Base-by-base conservation (phyloP, 2,797 vertebrate genomes). In the Sebastes elongatus region DNA sequence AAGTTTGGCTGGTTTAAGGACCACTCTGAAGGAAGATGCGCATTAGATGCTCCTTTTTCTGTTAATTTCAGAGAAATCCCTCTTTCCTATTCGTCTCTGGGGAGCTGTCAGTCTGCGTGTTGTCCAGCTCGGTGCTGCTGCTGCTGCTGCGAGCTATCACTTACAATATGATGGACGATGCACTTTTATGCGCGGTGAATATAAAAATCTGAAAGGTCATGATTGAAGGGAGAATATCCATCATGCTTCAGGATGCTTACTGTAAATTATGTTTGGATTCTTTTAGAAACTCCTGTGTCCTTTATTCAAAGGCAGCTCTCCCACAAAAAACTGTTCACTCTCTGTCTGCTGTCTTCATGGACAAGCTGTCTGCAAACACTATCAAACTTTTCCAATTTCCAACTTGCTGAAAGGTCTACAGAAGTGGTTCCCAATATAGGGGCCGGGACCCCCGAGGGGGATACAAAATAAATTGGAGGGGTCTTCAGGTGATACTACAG, bases 151-250 rank as follows among this genome's bases (percentile, higher is more conserved):
- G 5, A 66, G 59, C 80, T 52, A 30, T 30, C 85, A 78, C 69
- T 75, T 71, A 14, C 88, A 88, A 85, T 80, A 86, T 84, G 78
- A 81, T 33, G 94, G 86, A 16, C 30, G 25, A 61, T 71, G 13
- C 28, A 6, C 46, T 77, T 68, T n/a, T 52, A n/a, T 52, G 49
- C 49, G 49, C 4, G 49, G 7, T 52, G 49, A n/a, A 52, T 52
- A 18, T 32, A 38, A 32, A 30, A 68, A 25, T 14, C 10, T 55
- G 4, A 76, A 78, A 82, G 73, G 76, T 67, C 76, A 64, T 10
- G 27, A 30, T 3, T 67, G 38, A 22, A 66, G 23, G 22, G 13
- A 23, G 13, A 28, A 27, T 3, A 57, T 38, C 23, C 38, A 42
- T 61, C 18, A 68, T 63, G 33, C 3, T n/a, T 20, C 49, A 18